Evolutionary conservation across 1,140 invertebrate species (phyloP).

Genomic region (Batillaria attramentaria): DNA sequence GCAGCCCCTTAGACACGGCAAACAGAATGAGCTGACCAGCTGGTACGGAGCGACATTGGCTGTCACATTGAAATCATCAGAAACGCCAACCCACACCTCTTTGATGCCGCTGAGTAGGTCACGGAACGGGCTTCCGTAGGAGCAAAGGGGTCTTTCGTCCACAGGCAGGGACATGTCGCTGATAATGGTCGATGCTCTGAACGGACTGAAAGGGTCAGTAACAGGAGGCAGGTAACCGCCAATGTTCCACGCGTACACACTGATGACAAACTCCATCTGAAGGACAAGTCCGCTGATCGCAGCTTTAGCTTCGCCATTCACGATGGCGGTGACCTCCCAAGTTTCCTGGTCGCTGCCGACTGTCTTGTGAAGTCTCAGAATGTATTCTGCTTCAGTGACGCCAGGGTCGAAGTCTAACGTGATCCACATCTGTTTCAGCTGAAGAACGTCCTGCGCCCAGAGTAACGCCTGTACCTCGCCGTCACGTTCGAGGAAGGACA

Average conservation of each 20-base stretch:
- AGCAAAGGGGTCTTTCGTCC: constrained; percentile 17
- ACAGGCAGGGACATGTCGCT: constrained; percentile 22
- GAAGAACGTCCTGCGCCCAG: constrained; percentile 9
- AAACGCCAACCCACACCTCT: constrained; percentile 42
- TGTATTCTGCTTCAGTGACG: neutral
- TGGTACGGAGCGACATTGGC: constrained; percentile 15
- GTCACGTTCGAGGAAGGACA: neutral
- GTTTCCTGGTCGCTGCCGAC: neutral
- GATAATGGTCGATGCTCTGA: constrained; percentile 24
- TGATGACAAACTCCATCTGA: neutral
- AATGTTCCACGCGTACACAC: constrained; percentile 4
- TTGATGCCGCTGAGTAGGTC: constrained; percentile 43
- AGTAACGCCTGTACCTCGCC: neutral
- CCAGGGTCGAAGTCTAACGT: neutral
- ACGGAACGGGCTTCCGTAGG: constrained; percentile 42
- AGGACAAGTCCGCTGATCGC: neutral
- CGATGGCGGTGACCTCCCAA: neutral
- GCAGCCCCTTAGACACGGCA: constrained; percentile 22
- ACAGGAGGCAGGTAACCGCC: neutral
- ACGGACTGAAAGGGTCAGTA: constrained; percentile 26
- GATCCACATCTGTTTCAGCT: constrained; percentile 8
- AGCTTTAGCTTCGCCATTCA: neutral
- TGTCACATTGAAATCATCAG: constrained; percentile 31
- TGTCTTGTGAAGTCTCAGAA: neutral
- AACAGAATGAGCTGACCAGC: constrained; percentile 22